phyloP scores from a whole-genome alignment of 2,888 invertebrate species.

The Agonum fuliginosum region DNA sequence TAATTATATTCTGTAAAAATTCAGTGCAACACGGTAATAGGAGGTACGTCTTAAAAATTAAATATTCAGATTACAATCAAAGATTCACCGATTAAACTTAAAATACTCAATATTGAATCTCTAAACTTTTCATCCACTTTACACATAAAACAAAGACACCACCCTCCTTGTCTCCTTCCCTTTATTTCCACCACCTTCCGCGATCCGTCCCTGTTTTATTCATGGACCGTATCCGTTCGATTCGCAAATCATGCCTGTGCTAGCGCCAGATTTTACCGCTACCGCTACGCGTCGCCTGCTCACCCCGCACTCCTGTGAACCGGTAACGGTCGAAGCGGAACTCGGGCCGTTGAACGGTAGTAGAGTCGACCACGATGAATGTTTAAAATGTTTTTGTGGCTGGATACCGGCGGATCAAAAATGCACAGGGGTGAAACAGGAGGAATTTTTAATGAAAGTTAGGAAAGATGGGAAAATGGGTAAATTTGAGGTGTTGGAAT shows the following conservation, averaged over 20 bases:
- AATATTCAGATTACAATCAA: too few relatives aligned
- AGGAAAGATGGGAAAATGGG: too few relatives aligned
- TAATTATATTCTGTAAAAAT: too few relatives aligned
- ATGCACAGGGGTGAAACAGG: not conserved
- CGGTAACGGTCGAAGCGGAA: not conserved
- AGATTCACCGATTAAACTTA: too few relatives aligned
- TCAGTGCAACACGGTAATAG: too few relatives aligned
- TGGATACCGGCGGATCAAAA: not conserved
- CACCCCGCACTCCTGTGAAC: not conserved
- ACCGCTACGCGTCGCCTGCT: not conserved
- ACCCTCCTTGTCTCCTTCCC: too few relatives aligned
- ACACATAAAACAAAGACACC: too few relatives aligned
- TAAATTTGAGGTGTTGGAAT: too few relatives aligned
- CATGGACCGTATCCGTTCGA: constrained; percentile 22
- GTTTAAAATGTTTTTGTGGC: constrained; percentile 38
- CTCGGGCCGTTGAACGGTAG: not conserved
- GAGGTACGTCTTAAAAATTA: too few relatives aligned
- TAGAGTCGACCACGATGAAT: constrained; percentile 10
- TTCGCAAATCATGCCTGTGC: constrained; percentile 26
- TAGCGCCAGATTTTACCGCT: not conserved
- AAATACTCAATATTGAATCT: too few relatives aligned
- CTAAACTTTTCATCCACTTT: too few relatives aligned
- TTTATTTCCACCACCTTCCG: not conserved
- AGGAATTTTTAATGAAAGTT: not conserved
- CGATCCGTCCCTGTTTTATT: constrained; percentile 18